These are phyloP conservation scores for Mamestra configurata DNA, from an alignment of 1,140 invertebrate genomes.

Conservation along the genomic window DNA sequence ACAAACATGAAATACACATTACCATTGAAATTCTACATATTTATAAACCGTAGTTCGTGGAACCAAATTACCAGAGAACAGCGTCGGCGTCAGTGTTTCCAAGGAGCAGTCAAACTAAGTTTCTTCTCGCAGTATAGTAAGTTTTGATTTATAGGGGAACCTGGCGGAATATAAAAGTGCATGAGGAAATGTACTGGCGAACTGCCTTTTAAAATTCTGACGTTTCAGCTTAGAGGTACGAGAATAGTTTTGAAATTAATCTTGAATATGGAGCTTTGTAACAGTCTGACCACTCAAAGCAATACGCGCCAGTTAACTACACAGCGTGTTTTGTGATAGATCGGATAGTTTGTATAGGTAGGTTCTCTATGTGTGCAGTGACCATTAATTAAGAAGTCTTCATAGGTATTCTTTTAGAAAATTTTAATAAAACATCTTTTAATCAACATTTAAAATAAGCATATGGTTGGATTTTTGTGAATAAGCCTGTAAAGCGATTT, in stretches of 20 bases:
- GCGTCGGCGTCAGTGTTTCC: conserved; percentile 13
- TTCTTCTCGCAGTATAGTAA: conserved; percentile 25
- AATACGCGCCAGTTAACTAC: too few species aligned
- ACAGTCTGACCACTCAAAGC: too few species aligned
- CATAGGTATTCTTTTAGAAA: too few species aligned
- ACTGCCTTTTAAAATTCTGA: conserved; percentile 29
- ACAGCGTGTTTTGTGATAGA: too few species aligned
- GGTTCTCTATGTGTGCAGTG: too few species aligned
- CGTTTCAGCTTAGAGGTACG: conserved; percentile 25
- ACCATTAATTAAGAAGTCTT: too few species aligned
- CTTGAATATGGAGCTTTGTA: not conserved
- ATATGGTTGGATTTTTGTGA: too few species aligned
- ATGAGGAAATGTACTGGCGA: conserved; percentile 10
- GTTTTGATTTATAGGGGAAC: conserved; percentile 36
- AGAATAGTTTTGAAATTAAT: conserved; percentile 7
- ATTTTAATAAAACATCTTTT: too few species aligned
- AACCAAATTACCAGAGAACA: conserved; percentile 3
- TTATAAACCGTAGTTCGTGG: not conserved
- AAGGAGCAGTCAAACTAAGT: conserved; percentile 4
- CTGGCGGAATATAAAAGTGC: conserved; percentile 21
- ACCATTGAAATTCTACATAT: not conserved
- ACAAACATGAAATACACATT: not conserved
- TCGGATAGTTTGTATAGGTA: too few species aligned
- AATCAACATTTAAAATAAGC: too few species aligned
- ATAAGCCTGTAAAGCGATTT: too few species aligned